Base-by-base conservation (phyloP, 2,113 vertebrate genomes). In the Xenopus laevis region DNA sequence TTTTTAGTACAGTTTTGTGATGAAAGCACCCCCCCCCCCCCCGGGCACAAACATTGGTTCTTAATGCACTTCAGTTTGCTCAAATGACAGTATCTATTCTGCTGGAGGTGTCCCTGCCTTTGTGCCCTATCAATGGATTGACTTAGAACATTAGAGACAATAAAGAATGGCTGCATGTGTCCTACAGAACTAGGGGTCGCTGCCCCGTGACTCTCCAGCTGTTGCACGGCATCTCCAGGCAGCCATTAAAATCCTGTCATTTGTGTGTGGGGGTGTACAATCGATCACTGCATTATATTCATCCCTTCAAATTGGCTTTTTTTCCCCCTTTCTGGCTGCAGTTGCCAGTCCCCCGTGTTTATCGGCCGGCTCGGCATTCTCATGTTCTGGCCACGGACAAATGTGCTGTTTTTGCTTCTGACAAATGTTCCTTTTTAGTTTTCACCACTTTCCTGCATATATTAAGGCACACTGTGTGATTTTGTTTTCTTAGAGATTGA, bases 101-200 rank as follows among this genome's bases (percentile, higher is more conserved):
- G 16, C 57, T 63, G 50, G 17, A 62, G 47, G 47, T 17, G 16
- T 45, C 15, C n/a, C 44, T 16, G 58, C 47, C 58, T 61, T 63
- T 67, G 16, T 77, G 74, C 67, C 65, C 74, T 46, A 57, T 53
- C 66, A 70, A 77, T 70, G 74, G 66, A 4, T 12, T 77, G 70
- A 15, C 45, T 33, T 40, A 50, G 65, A 68, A 15, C 27, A n/a
- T 21, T 53, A 40, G 17, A n/a, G 18, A 62, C 65, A 68, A 30
- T 27, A 21, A 30, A 62, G 58, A 62, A 33, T 13, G 23, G 10
- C 57, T 59, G 27, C 53, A 59, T 70, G 68, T 67, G 44, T 52
- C 23, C 46, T 50, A 10, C 44, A 47, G 8, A 55, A 55, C 18
- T 55, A 55, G 53, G 53, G 53, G 18, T 55, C 53, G 16, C 15